Evolutionary conservation across 1,140 invertebrate species (phyloP).

Genomic region (Sitobion miscanthi): DNA sequence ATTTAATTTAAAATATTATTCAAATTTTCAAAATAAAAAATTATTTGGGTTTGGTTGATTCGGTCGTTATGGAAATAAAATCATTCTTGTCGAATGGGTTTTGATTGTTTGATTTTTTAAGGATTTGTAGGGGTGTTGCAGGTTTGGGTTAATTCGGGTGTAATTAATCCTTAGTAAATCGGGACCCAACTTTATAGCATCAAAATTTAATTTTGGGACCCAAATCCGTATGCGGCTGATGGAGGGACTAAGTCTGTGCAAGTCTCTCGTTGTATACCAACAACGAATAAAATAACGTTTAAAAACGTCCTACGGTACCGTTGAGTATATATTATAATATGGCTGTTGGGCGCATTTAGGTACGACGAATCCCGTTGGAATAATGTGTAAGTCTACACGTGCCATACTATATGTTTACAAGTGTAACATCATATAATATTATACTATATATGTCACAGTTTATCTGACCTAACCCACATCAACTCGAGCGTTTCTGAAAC

Average conservation of each 20-base stretch:
- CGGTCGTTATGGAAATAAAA: background rate
- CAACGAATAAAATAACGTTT: background rate
- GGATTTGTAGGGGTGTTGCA: background rate
- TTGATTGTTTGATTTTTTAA: background rate
- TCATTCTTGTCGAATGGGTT: background rate
- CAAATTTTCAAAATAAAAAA: background rate
- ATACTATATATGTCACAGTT: background rate
- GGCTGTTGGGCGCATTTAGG: background rate
- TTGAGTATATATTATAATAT: no score
- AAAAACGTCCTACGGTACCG: background rate
- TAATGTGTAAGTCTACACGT: background rate
- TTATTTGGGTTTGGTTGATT: background rate
- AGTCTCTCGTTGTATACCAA: background rate
- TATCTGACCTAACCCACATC: background rate
- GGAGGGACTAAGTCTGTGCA: background rate
- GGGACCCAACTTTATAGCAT: background rate
- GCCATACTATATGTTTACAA: background rate
- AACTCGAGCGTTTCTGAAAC: background rate
- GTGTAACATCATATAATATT: no score
- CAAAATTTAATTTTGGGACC: background rate
- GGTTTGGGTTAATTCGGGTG: background rate
- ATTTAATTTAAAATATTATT: background rate
- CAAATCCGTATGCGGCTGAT: no score
- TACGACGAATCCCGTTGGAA: background rate
- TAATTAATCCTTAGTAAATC: background rate